These are phyloP conservation scores for Acyrthosiphon pisum DNA, from an alignment of 1,140 invertebrate genomes.

Conservation along the genomic window DNA sequence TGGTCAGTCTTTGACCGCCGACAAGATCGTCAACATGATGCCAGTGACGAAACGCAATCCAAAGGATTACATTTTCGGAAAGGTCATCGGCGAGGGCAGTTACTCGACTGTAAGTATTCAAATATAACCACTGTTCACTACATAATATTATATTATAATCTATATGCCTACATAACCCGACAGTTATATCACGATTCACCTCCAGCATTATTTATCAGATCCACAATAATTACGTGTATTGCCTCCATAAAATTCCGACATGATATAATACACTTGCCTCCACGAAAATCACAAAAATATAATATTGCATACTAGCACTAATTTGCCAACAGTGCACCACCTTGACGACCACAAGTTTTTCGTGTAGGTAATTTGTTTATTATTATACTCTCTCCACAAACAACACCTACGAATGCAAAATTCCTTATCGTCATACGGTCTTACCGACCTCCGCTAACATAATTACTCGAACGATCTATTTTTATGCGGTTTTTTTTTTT, in stretches of 20 bases:
- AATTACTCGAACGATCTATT: background rate
- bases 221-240: background rate
- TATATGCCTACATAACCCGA: background rate
- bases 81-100: slow-evolving; percentile 94
- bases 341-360: slow-evolving; percentile 10
- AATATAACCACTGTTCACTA: too few relatives aligned
- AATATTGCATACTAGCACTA: background rate
- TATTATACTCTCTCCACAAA: background rate
- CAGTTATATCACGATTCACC: background rate
- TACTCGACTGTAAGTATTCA: slow-evolving; percentile 82
- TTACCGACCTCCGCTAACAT: background rate
- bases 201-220: background rate
- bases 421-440: slow-evolving; percentile 20
- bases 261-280: background rate
- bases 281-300: background rate
- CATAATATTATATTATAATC: background rate
- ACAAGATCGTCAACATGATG: slow-evolving; percentile 10
- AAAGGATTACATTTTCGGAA: slow-evolving; percentile 94
- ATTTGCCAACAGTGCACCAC: background rate
- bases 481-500: background rate
- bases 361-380: slow-evolving; percentile 16
- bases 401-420: background rate
- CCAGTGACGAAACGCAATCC: slow-evolving; percentile 72
- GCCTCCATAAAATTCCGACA: background rate
- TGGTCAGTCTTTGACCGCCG: background rate